These are phyloP conservation scores for Cladopsammia gracilis DNA, from an alignment of 64 coral and sea anemone genomes.

Conservation along the genomic window DNA sequence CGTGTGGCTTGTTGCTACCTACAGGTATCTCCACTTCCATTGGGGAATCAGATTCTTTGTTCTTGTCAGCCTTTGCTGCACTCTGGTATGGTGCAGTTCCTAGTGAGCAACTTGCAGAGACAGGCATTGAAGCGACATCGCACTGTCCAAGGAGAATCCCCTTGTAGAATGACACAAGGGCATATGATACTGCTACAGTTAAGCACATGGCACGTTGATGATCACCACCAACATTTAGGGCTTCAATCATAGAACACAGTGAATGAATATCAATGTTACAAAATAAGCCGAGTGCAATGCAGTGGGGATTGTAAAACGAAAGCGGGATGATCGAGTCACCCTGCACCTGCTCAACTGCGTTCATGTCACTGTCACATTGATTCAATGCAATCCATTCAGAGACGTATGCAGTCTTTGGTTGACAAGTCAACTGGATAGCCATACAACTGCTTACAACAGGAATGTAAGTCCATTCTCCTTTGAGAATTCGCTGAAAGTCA, in stretches of 20 bases:
- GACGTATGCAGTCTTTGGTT: neutral
- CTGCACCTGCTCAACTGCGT: neutral
- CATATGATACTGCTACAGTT: constrained; percentile 11
- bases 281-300: constrained; percentile 12
- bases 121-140: neutral
- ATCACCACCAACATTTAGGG: constrained; percentile 7
- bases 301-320: constrained; percentile 31
- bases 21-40: neutral
- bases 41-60: neutral
- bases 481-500: constrained; percentile 28
- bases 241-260: constrained; percentile 59
- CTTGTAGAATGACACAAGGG: constrained; percentile 23
- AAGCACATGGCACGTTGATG: constrained; percentile 24
- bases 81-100: neutral
- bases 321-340: neutral
- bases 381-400: neutral
- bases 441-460: constrained; percentile 28
- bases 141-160: neutral
- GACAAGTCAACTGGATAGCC: constrained; percentile 25
- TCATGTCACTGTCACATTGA: neutral
- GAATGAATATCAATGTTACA: constrained; percentile 40
- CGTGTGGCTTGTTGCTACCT: neutral
- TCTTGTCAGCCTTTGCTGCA: neutral
- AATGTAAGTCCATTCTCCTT: neutral
- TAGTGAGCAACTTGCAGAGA: constrained; percentile 33